Conservation (phyloP, 2,888 invertebrate genomes). For the Agrochola macilenta region DNA sequence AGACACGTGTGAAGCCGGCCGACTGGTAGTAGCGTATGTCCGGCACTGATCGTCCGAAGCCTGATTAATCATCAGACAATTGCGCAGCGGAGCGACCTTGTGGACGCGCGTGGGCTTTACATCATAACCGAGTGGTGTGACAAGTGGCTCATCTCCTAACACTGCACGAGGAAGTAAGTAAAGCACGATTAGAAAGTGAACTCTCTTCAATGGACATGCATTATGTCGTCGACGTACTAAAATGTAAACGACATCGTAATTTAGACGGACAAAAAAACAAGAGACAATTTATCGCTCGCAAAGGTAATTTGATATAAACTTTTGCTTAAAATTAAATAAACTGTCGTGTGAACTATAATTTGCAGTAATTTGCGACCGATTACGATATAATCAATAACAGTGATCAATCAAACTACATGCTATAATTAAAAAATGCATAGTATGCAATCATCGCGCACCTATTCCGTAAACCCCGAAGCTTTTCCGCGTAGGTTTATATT, state of each 20-base stretch:
- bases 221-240: background rate
- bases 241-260: slow-evolving; percentile 7
- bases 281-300: background rate
- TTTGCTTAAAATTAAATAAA: slow-evolving; percentile 21
- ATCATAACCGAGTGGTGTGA: slow-evolving; percentile 81
- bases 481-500: slow-evolving; percentile 75
- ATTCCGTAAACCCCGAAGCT: slow-evolving; percentile 53
- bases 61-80: slow-evolving; percentile 88
- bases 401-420: slow-evolving; percentile 61
- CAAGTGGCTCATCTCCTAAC: slow-evolving; percentile 78
- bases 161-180: slow-evolving; percentile 26
- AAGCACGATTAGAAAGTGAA: slow-evolving; percentile 43
- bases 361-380: slow-evolving; percentile 52
- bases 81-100: slow-evolving; percentile 88
- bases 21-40: slow-evolving; percentile 82
- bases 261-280: slow-evolving; percentile 1
- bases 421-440: slow-evolving; percentile 62
- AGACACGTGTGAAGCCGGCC: slow-evolving; percentile 73
- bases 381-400: slow-evolving; percentile 62
- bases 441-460: slow-evolving; percentile 64
- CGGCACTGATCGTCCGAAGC: slow-evolving; percentile 83
- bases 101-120: slow-evolving; percentile 83
- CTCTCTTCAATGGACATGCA: slow-evolving; percentile 3
- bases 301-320: background rate
- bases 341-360: slow-evolving; percentile 47